A percentile compares a stretch with the other conserved stretches of the same genome.
These are phyloP conservation scores for Carposina sasakii DNA, from an alignment of 1,140 invertebrate genomes.

Conservation along the genomic window DNA sequence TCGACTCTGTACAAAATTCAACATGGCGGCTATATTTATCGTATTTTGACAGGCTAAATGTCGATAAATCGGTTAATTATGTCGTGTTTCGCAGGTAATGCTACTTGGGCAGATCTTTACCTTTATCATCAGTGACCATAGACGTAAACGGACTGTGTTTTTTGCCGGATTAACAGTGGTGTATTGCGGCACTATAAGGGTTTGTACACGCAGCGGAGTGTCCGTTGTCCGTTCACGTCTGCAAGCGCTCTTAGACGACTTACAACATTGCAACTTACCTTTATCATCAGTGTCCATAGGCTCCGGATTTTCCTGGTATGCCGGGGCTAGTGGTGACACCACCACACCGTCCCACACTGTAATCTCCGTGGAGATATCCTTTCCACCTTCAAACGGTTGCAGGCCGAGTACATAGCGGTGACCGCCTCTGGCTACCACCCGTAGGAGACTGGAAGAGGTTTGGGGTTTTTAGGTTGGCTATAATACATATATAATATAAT, in stretches of 20 bases:
- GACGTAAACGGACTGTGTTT: neutral
- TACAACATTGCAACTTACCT: conserved; percentile 21
- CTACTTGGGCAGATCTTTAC: neutral
- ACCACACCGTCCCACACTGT: conserved; percentile 96
- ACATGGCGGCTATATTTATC: too few relatives aligned
- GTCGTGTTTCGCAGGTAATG: neutral
- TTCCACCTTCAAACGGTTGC: conserved; percentile 75
- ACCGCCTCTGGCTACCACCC: conserved; percentile 93
- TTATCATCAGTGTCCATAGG: conserved; percentile 64
- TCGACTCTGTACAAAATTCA: too few relatives aligned
- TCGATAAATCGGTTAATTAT: neutral
- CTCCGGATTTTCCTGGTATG: conserved; percentile 79
- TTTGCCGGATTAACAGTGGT: neutral
- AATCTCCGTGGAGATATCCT: conserved; percentile 86
- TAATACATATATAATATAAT: too few relatives aligned
- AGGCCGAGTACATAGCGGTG: conserved; percentile 91
- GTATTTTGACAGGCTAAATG: too few relatives aligned
- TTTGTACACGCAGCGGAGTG: neutral
- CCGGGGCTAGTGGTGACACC: conserved; percentile 91
- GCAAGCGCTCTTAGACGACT: conserved; percentile 85
- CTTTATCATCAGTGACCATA: neutral
- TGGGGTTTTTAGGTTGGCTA: too few relatives aligned
- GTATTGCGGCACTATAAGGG: neutral
- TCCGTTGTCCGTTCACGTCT: conserved; percentile 76
- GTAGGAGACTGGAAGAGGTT: conserved; percentile 73